Percentiles rank a stretch among this genome's conserved stretches.
These are phyloP conservation scores for Himalopsyche anomala DNA, from an alignment of 2,888 invertebrate genomes.

Conservation along the genomic window DNA sequence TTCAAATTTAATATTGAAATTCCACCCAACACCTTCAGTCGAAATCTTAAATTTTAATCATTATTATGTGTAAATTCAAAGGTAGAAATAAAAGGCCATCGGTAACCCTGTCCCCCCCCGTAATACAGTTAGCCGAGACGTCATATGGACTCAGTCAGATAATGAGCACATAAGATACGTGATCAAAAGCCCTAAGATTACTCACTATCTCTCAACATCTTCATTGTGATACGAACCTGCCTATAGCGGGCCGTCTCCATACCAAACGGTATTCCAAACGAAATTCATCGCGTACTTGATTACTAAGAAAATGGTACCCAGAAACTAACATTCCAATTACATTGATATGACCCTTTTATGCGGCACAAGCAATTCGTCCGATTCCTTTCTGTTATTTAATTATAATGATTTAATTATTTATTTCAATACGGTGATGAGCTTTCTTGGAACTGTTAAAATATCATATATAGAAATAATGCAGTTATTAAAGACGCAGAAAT, in stretches of 20 bases:
- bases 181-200: background rate
- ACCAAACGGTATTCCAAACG: background rate
- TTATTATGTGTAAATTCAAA: background rate
- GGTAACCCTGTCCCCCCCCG: background rate
- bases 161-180: background rate
- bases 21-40: too few species aligned
- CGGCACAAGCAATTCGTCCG: background rate
- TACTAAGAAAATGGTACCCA: background rate
- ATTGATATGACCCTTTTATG: background rate
- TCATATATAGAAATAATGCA: background rate
- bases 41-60: too few species aligned
- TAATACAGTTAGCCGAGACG: background rate
- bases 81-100: background rate
- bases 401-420: conserved; percentile 10
- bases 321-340: background rate
- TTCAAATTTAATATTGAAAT: too few species aligned
- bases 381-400: background rate
- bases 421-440: background rate
- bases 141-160: background rate
- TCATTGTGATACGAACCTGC: background rate
- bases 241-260: background rate
- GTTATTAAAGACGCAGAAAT: too few species aligned
- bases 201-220: background rate
- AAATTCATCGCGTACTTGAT: background rate
- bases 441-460: background rate